Evolutionary conservation across 2,797 vertebrate genomes (phyloP).

Genomic region (Pipistrellus nathusii): DNA sequence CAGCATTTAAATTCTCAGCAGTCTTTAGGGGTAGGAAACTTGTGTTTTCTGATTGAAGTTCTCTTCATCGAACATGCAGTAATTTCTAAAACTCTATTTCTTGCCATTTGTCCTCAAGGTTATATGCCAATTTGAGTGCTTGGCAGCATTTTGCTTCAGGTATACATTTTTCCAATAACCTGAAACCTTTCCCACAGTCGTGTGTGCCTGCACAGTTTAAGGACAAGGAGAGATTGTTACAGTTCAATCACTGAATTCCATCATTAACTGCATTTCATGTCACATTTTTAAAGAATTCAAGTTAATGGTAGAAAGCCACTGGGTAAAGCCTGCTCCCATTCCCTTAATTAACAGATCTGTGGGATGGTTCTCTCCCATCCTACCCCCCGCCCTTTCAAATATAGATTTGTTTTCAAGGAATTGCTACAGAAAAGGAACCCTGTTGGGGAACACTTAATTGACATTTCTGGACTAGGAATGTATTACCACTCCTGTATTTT

Average conservation of each 20-base stretch:
- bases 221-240: conserved; percentile 74
- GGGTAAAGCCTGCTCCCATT: conserved; percentile 75
- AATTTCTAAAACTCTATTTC: conserved; percentile 57
- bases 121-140: conserved; percentile 20
- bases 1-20: conserved; percentile 52
- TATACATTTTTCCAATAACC: conserved; percentile 68
- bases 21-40: conserved; percentile 15
- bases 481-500: conserved; percentile 28
- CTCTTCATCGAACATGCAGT: conserved; percentile 23
- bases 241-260: conserved; percentile 79
- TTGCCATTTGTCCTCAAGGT: conserved; percentile 40
- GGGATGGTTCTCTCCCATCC: conserved; percentile 66
- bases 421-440: conserved; percentile 49
- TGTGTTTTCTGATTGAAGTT: conserved; percentile 41
- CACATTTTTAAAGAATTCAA: conserved; percentile 75
- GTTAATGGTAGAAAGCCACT: conserved; percentile 82
- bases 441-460: conserved; percentile 69
- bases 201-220: conserved; percentile 55
- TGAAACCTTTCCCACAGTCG: conserved; percentile 26
- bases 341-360: conserved; percentile 83
- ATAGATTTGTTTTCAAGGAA: conserved; percentile 79
- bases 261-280: conserved; percentile 79
- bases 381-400: conserved; percentile 62
- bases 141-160: conserved; percentile 68
- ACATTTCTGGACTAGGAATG: conserved; percentile 62